phyloP scores from a whole-genome alignment of 2,797 vertebrate species.

The Darevskia nairensis region DNA sequence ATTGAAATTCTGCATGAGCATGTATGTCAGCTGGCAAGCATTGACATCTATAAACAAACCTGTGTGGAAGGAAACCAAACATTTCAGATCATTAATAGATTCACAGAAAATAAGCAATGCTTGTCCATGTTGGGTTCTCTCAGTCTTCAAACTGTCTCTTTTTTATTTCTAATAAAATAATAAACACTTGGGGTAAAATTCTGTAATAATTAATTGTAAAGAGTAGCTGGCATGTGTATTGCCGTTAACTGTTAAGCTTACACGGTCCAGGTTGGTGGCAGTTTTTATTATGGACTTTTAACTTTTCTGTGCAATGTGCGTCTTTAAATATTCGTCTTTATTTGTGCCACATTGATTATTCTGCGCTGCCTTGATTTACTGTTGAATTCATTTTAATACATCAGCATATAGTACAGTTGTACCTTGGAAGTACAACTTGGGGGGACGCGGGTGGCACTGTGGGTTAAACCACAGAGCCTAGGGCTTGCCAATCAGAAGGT shows the following conservation, averaged over 20 bases:
- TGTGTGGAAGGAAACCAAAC: not conserved
- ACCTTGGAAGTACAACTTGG: too few relatives aligned
- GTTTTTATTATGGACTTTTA: not conserved
- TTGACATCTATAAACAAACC: not conserved
- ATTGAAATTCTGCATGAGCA: not conserved
- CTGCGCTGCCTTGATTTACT: not conserved
- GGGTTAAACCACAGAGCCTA: too few relatives aligned
- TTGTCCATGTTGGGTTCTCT: not conserved
- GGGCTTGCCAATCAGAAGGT: too few relatives aligned
- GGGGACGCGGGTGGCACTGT: too few relatives aligned
- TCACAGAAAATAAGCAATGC: not conserved
- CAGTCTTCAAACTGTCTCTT: not conserved
- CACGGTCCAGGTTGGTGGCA: not conserved
- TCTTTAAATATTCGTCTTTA: not conserved
- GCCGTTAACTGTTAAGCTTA: not conserved
- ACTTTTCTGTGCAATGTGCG: not conserved
- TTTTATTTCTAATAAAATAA: not conserved
- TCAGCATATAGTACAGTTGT: not conserved
- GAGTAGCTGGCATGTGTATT: not conserved
- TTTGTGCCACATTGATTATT: not conserved
- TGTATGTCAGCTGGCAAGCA: not conserved
- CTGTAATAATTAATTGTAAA: not conserved
- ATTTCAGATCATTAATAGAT: not conserved
- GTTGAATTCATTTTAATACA: slow-evolving; percentile 42
- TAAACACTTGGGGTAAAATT: not conserved